Evolutionary conservation across 2,113 vertebrate genomes (phyloP), one percentile per base, ranked within the genome.

Genomic region (Proteles cristata): DNA sequence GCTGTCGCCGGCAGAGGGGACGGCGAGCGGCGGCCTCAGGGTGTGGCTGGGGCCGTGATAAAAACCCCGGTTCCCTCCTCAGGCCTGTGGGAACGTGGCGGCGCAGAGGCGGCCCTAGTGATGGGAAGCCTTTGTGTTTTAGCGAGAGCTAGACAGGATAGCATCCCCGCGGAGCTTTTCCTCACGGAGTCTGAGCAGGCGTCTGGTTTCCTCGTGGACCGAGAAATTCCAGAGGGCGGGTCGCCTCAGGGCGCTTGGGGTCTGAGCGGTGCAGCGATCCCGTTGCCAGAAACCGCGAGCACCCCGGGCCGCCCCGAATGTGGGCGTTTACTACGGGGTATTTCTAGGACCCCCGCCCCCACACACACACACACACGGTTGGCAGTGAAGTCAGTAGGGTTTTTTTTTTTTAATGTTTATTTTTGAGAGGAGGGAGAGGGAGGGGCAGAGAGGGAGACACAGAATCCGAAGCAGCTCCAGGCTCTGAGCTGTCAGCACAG

Each of bases 11-110:
- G 45, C 4, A 1, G 28, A 43, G 15, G 12, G 53, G 2, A 1
- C 2, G 25, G 19, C 10, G 12, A 63, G 16, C 26, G 33, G 11
- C 2, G 7, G 55, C 43, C 61, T 7, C 33, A 50, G 2, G 39
- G 0, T 1, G 3, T 5, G 39, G 39, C 0, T 1, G 3, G 3
- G 39, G 58, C 53, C 2, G 0, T 17, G 74, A 48, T n/a, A 4
- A 65, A 90, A 66, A 7, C 11, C 45, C 10, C 19, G 11, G 48
- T 53, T 53, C 76, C 4, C 7, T n/a, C 50, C 58, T 43, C 19
- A n/a, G 74, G 3, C 2, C 58, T 50, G 35, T 35, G 43, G 76
- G 31, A 65, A 35, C 14, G 7, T 16, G 58, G 58, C 25, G 11
- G 35, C 6, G 10, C 39, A 26, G 48, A 23, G 61, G 65, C 11